Evolutionary conservation across 92 coral and sea anemone genomes (phyloP), one percentile per base, ranked within the genome.

Genomic region (Palythoa grandiflora): DNA sequence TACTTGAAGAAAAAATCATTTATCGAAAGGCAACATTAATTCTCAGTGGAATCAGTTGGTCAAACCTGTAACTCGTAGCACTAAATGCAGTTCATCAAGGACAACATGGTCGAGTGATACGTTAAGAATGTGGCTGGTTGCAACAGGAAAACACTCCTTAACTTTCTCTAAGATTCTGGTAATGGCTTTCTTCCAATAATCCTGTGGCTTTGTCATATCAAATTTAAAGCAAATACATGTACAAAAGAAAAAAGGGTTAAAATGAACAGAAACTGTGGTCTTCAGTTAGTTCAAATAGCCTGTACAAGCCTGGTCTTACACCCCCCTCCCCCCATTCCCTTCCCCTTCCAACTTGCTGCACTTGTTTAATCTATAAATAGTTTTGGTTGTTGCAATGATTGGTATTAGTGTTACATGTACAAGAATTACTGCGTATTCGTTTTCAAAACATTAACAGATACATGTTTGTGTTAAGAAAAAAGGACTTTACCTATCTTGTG

Each of bases 21-120:
- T 71, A 21, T 28, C 75, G 0, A 9, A 70, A 47, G 38, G 37
- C 28, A 28, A 28, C 28, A 28, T 28, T 28, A 28, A 0, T 0
- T 0, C 28, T 28, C 28, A 0, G 0, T 28, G 28, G 28, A 28
- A 28, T 28, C 28, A 28, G 28, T 28, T 28, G 28, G 28, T 28
- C 28, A 28, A 28, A 83, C 77, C 87, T 83, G 87, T 83, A 38
- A 80, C 60, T 80, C 92, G 86, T 2, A 90, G 87, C 87, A 90
- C 86, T 53, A 78, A 78, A 39, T 90, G 92, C 60, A 90, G 74
- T 84, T 90, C 92, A 86, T 90, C 92, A 78, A 86, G 87, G 10
- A 85, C 84, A 6, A 90, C 70, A 86, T 86, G 86, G 66, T 90
- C 90, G 9, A 90, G 90, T 2, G 92, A 87, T 51, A 90, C 79